Evolutionary conservation across 2,797 vertebrate species (phyloP).

Genomic region (Pipistrellus pipistrellus): DNA sequence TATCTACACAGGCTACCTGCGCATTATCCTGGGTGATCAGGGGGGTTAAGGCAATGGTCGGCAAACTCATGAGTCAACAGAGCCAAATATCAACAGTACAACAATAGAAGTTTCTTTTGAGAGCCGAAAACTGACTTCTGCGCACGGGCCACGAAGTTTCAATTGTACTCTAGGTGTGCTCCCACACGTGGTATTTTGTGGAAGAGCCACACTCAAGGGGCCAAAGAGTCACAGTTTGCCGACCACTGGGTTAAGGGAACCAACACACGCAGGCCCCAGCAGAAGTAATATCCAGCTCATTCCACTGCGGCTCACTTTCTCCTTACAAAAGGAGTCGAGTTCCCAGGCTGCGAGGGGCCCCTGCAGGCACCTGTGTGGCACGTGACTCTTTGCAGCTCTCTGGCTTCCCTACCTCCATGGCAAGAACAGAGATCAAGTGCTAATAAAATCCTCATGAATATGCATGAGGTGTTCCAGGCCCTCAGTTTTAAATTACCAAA

Average conservation of each 20-base stretch:
- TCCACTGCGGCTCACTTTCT: not conserved
- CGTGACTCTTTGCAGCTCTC: not conserved
- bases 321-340: not conserved
- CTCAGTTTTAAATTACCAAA: not conserved
- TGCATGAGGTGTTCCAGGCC: not conserved
- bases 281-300: too few species aligned
- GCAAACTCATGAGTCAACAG: too few species aligned
- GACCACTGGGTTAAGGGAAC: not conserved
- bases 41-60: too few species aligned
- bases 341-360: too few species aligned
- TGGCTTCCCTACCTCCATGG: not conserved
- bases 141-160: too few species aligned
- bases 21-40: not conserved
- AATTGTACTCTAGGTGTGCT: too few species aligned
- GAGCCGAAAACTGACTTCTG: too few species aligned
- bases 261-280: not conserved
- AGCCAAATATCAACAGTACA: too few species aligned
- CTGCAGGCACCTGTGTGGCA: not conserved
- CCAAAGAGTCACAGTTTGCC: too few species aligned
- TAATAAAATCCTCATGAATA: not conserved
- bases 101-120: too few species aligned
- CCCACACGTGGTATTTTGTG: too few species aligned
- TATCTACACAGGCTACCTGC: not conserved
- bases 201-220: too few species aligned
- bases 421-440: not conserved